phyloP scores from a whole-genome alignment of 2,797 vertebrate species.

The Cuniculus paca region DNA sequence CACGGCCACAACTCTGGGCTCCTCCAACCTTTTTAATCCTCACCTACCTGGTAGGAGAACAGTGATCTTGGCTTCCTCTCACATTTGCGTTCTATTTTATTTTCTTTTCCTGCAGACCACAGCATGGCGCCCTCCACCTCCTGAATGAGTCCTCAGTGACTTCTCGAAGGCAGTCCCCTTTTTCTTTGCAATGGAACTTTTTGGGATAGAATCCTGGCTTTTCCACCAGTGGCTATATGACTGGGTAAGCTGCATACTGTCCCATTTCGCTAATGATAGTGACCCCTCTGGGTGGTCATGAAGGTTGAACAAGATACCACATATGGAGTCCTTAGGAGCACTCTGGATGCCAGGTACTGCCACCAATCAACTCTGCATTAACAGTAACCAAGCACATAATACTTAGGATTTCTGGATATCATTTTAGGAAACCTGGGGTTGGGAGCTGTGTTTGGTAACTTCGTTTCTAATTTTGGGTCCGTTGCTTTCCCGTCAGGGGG shows the following conservation, averaged over 20 bases:
- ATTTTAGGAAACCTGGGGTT: not conserved
- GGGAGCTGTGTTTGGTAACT: not conserved
- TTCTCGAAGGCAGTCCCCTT: not conserved
- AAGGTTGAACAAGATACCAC: conserved; percentile 3
- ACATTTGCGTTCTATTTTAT: not conserved
- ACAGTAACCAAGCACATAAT: not conserved
- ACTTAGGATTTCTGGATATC: not conserved
- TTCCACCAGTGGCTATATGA: not conserved
- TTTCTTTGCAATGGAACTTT: not conserved
- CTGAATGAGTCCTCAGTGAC: not conserved
- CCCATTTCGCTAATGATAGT: not conserved
- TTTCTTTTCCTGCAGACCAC: not conserved
- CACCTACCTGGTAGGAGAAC: not conserved
- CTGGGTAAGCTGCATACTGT: not conserved
- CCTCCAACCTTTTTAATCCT: not conserved
- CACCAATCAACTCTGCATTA: not conserved
- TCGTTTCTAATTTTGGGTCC: not conserved
- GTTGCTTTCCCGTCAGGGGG: not conserved
- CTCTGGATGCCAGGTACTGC: not conserved
- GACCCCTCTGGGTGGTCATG: not conserved
- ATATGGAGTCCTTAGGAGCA: not conserved
- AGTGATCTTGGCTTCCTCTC: not conserved
- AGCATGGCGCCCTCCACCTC: not conserved
- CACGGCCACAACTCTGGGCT: not conserved
- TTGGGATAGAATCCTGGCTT: not conserved